phyloP scores from a whole-genome alignment of 1,140 invertebrate genomes.

The Anastatus disparis region DNA sequence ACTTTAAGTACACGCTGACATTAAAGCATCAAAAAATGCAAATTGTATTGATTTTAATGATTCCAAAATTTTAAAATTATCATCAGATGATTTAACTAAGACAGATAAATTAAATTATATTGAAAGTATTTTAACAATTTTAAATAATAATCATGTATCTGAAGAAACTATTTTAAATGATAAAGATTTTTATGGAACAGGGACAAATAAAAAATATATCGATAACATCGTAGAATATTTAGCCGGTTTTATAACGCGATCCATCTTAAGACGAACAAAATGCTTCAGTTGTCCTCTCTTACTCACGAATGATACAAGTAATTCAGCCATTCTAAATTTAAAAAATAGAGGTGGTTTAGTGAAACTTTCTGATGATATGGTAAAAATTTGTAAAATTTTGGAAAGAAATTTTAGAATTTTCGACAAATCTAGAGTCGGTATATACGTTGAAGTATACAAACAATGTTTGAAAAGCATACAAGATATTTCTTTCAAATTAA shows the following conservation, averaged over 20 bases:
- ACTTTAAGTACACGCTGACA: background rate
- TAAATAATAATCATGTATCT: background rate
- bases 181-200: background rate
- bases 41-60: conserved; percentile 22
- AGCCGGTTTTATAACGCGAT: background rate
- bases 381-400: background rate
- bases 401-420: background rate
- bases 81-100: background rate
- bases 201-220: background rate
- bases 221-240: background rate
- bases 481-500: no score
- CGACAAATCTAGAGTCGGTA: background rate
- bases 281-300: background rate
- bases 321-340: background rate
- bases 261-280: background rate
- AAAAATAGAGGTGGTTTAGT: conserved; percentile 13
- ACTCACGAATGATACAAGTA: background rate
- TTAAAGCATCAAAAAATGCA: background rate
- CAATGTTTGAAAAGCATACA: background rate
- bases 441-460: background rate
- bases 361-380: background rate
- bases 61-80: conserved; percentile 9
- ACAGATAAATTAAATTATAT: background rate
- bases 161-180: background rate
- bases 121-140: background rate